Evolutionary conservation across 2,888 invertebrate genomes (phyloP).

Genomic region (Melipona bicolor): DNA sequence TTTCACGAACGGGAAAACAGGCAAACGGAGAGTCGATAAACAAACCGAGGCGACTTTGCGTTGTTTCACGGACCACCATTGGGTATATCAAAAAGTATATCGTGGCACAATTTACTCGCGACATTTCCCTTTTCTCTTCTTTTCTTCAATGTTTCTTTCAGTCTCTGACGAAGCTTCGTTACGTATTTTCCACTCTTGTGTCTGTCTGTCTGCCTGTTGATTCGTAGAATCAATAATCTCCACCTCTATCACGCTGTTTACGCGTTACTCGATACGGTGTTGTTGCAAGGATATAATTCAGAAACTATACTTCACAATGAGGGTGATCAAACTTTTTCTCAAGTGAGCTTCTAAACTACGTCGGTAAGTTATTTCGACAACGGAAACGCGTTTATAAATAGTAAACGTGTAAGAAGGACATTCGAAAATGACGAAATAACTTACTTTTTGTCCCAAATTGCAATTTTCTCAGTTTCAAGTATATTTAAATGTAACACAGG

Average conservation of each 20-base stretch:
- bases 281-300: not conserved
- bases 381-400: no score
- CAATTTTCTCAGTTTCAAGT: no score
- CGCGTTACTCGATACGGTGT: not conserved
- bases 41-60: not conserved
- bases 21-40: not conserved
- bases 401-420: no score
- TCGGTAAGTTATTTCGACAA: no score
- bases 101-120: not conserved
- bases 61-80: slow-evolving; percentile 2
- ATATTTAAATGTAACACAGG: no score
- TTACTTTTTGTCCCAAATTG: no score
- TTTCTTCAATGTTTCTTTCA: not conserved
- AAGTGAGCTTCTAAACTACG: no score
- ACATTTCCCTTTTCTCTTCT: not conserved
- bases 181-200: not conserved
- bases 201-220: not conserved
- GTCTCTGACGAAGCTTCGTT: not conserved
- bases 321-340: no score
- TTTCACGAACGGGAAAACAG: not conserved
- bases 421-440: no score
- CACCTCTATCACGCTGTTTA: not conserved
- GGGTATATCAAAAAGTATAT: slow-evolving; percentile 14
- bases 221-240: not conserved
- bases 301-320: not conserved